A percentile compares a stretch with the other conserved stretches of the same genome.
These are phyloP conservation scores for Fregetta grallaria DNA, from an alignment of 2,113 vertebrate species.

Conservation along the genomic window DNA sequence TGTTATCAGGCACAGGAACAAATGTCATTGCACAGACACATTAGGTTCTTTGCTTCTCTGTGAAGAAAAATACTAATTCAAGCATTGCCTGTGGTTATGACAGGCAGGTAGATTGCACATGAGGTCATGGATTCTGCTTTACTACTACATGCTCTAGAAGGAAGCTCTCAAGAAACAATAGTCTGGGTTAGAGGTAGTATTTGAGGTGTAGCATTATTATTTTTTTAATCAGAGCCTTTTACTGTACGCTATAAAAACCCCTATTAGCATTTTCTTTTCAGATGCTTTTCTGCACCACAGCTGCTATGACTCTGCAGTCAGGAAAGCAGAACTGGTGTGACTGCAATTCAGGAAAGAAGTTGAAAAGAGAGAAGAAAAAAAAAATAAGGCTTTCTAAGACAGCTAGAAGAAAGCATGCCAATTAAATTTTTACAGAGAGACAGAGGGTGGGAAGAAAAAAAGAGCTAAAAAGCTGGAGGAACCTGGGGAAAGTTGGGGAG, in stretches of 20 bases:
- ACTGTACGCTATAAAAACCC: slow-evolving; percentile 21
- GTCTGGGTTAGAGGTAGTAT: background rate
- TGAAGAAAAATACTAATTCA: background rate
- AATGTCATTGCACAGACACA: background rate
- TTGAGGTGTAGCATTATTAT: slow-evolving; percentile 36
- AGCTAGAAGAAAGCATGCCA: slow-evolving; percentile 64
- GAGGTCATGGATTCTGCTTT: background rate
- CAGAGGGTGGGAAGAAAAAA: background rate
- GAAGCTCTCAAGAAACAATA: background rate
- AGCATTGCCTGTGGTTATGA: background rate
- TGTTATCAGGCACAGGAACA: background rate
- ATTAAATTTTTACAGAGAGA: slow-evolving; percentile 55
- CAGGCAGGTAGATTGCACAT: background rate
- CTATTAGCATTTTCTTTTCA: slow-evolving; percentile 71
- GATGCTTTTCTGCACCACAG: slow-evolving; percentile 59
- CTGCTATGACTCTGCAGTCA: slow-evolving; percentile 68
- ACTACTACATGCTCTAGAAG: background rate
- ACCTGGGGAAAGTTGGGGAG: slow-evolving; percentile 13
- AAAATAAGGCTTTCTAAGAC: slow-evolving; percentile 55
- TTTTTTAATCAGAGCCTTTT: slow-evolving; percentile 52
- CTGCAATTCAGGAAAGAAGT: slow-evolving; percentile 58
- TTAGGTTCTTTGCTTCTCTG: background rate
- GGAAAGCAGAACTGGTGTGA: slow-evolving; percentile 64
- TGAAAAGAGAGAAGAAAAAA: slow-evolving; percentile 48
- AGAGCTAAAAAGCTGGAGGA: slow-evolving; percentile 36